Conservation (phyloP, 23 tunicate genomes). For the Aplidium turbinatum region DNA sequence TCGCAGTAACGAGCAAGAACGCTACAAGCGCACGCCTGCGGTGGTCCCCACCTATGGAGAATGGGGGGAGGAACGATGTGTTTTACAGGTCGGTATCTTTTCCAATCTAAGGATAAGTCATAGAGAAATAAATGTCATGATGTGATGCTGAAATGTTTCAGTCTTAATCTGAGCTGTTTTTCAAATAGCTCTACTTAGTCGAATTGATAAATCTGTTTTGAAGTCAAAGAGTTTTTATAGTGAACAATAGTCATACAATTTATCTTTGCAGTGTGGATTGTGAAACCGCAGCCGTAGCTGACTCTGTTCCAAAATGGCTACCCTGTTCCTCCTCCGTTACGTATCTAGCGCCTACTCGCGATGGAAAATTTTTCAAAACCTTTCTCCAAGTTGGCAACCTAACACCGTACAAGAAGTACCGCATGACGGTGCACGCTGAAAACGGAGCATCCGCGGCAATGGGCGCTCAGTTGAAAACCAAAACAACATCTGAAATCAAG, state of each 20-base stretch:
- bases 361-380: constrained; percentile 25
- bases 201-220: too few species aligned
- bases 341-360: constrained; percentile 17
- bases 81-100: constrained; percentile 56
- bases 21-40: constrained; percentile 41
- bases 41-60: constrained; percentile 54
- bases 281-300: not conserved
- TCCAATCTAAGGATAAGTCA: too few species aligned
- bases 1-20: not conserved
- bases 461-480: not conserved
- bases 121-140: too few species aligned
- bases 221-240: too few species aligned
- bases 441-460: constrained; percentile 54
- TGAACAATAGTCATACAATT: too few species aligned
- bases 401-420: constrained; percentile 43
- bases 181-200: too few species aligned
- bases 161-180: too few species aligned
- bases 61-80: constrained; percentile 51
- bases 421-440: constrained; percentile 39
- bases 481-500: constrained; percentile 6
- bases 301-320: constrained; percentile 10
- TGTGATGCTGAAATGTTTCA: too few species aligned
- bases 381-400: constrained; percentile 8
- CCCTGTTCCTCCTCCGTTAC: constrained; percentile 24
- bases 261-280: not conserved